phyloP scores from a whole-genome alignment of 1,140 invertebrate genomes.

The Leptinotarsa undecemlineata region DNA sequence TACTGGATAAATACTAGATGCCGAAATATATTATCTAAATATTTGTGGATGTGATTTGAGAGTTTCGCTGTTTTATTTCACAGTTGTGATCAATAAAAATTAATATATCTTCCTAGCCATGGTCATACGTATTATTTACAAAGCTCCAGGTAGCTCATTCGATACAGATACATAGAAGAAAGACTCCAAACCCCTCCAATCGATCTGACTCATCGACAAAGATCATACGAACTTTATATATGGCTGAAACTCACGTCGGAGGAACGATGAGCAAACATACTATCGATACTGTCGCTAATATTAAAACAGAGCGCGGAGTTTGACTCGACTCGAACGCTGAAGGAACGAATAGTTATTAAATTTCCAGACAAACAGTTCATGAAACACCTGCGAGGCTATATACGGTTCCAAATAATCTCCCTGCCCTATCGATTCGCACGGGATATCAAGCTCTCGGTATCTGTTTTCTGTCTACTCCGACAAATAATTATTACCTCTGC shows the following conservation, averaged over 20 bases:
- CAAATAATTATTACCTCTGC: constrained; percentile 15
- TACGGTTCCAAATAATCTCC: constrained; percentile 14
- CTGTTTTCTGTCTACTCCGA: background rate
- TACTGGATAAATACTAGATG: too few species aligned
- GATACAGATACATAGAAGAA: too few species aligned
- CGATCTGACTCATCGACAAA: constrained; percentile 6
- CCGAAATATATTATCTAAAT: too few species aligned
- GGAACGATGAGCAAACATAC: constrained; percentile 40
- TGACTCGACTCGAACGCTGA: constrained; percentile 30
- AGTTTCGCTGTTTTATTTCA: too few species aligned
- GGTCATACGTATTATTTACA: too few species aligned
- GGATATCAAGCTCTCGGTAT: background rate
- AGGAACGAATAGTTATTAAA: constrained; percentile 49
- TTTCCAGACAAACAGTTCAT: constrained; percentile 53
- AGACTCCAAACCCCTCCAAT: too few species aligned
- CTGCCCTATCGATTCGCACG: constrained; percentile 1
- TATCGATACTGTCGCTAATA: constrained; percentile 24
- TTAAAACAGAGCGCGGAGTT: constrained; percentile 36
- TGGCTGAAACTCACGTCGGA: constrained; percentile 28
- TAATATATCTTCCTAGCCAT: too few species aligned
- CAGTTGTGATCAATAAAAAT: too few species aligned
- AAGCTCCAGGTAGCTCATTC: too few species aligned
- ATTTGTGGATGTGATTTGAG: too few species aligned
- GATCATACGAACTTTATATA: constrained; percentile 27
- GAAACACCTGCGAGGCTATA: constrained; percentile 48